phyloP scores from a whole-genome alignment of 2,113 vertebrate genomes.

The Ophthalmolycus amberensis region DNA sequence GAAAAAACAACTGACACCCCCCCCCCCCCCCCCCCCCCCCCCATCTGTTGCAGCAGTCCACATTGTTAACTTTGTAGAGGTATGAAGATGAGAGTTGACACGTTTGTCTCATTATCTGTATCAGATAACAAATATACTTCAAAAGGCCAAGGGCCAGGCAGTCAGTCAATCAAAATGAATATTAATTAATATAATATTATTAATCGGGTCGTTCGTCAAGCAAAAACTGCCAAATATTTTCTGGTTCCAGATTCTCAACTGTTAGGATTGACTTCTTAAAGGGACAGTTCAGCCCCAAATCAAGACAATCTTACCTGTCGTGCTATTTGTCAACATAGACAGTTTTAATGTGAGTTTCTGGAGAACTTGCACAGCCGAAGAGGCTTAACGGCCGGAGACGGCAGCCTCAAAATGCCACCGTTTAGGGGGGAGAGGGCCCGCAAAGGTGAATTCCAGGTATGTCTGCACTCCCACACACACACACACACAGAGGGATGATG shows the following conservation, averaged over 20 bases:
- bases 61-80: not conserved
- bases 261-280: not conserved
- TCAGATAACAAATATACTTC: not conserved
- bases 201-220: not conserved
- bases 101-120: not conserved
- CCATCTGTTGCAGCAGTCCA: not conserved
- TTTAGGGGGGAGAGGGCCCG: no score
- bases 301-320: not conserved
- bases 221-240: not conserved
- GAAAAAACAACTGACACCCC: not conserved
- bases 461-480: not conserved
- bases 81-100: not conserved
- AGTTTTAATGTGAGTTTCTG: not conserved
- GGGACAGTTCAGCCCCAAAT: not conserved
- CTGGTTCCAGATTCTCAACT: not conserved
- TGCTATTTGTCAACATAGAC: not conserved
- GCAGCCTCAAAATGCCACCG: no score
- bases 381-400: no score
- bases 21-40: no score
- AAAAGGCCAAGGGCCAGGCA: not conserved
- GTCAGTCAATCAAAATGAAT: not conserved
- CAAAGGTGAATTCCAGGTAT: not conserved
- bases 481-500: not conserved
- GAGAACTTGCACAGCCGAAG: not conserved
- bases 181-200: not conserved